Percentiles rank a stretch among this genome's conserved stretches.
phyloP scores from a whole-genome alignment of 2,113 vertebrate species.

The Perccottus glenii region DNA sequence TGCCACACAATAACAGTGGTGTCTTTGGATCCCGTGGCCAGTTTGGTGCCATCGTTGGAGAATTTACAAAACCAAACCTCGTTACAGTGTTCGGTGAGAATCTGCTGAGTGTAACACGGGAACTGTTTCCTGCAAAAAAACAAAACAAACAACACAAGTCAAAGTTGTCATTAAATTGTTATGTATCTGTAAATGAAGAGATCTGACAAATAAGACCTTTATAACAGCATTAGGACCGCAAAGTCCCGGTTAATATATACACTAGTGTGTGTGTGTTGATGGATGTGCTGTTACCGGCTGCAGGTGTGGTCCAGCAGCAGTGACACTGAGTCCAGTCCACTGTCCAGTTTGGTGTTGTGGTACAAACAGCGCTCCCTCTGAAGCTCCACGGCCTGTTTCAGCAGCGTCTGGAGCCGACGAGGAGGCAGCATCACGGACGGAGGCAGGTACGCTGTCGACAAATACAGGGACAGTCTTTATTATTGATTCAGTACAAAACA shows the following conservation, averaged over 20 bases:
- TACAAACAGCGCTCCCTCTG: conserved; percentile 97
- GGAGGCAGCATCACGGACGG: conserved; percentile 98
- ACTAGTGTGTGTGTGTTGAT: too few species aligned
- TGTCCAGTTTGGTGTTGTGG: conserved; percentile 95
- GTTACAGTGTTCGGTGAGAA: conserved; percentile 97
- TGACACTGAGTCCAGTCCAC: conserved; percentile 91
- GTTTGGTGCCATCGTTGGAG: conserved; percentile 95
- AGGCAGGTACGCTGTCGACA: conserved; percentile 88
- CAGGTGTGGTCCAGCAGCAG: conserved; percentile 95
- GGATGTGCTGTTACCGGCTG: conserved; percentile 88
- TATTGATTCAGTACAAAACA: too few species aligned
- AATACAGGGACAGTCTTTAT: background rate
- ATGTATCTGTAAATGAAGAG: background rate
- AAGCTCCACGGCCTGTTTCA: conserved; percentile 94
- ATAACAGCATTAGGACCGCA: background rate
- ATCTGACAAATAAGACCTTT: background rate
- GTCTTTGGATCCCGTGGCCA: conserved; percentile 97
- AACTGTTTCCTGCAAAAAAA: conserved; percentile 89
- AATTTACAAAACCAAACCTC: conserved; percentile 99
- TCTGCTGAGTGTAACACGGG: conserved; percentile 96
- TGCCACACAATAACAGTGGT: conserved; percentile 98
- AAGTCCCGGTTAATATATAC: too few species aligned
- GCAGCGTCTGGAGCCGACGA: conserved; percentile 90
- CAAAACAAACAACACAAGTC: background rate
- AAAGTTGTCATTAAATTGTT: background rate